Evolutionary conservation across 2,113 vertebrate species (phyloP).

Genomic region (Pachyramphus minor): DNA sequence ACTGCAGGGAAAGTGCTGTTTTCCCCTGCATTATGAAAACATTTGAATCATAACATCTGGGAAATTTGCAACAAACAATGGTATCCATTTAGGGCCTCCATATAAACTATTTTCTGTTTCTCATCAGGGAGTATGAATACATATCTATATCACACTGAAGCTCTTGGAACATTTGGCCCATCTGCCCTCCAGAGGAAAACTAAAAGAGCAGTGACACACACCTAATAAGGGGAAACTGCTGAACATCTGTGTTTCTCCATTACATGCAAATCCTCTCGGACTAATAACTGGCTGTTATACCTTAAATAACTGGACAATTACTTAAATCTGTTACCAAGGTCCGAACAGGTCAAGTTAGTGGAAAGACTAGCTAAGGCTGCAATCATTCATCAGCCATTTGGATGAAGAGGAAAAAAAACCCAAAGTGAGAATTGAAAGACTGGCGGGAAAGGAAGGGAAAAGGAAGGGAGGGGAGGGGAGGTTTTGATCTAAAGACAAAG

Average conservation of each 20-base stretch:
- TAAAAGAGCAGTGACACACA: not conserved
- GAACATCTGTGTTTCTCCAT: not conserved
- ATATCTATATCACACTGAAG: not conserved
- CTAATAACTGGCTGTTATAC: not conserved
- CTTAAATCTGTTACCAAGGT: not conserved
- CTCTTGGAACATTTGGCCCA: not conserved
- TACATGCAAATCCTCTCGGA: not conserved
- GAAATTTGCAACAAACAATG: not conserved
- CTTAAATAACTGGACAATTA: not conserved
- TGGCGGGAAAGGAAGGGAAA: not conserved
- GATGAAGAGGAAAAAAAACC: not conserved
- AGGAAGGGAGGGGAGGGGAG: not conserved
- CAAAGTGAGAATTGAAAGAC: not conserved
- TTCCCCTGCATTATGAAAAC: not conserved
- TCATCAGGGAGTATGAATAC: not conserved
- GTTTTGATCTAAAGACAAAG: not conserved
- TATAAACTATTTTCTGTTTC: not conserved
- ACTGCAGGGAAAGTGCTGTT: constrained; percentile 12
- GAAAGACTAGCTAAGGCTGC: not conserved
- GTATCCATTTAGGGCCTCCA: not conserved
- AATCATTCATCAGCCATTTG: not conserved
- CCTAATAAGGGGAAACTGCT: not conserved
- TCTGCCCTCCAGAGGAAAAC: not conserved
- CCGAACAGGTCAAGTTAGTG: not conserved
- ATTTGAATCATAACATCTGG: constrained; percentile 7